These are phyloP conservation scores for Halichoeres trimaculatus DNA, from an alignment of 2,113 vertebrate species.

Conservation along the genomic window DNA sequence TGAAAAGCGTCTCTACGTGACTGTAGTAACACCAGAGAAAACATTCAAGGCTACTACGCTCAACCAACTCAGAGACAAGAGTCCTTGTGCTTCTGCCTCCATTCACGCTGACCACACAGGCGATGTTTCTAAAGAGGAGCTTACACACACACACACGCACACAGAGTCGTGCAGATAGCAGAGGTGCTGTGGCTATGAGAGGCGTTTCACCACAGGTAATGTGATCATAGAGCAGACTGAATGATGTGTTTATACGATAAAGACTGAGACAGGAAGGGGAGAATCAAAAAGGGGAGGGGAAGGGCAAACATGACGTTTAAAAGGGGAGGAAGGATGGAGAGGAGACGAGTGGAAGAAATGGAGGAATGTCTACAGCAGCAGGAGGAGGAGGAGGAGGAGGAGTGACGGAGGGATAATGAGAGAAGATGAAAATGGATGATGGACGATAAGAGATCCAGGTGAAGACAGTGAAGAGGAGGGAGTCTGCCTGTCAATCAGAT, in stretches of 20 bases:
- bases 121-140: conserved; percentile 10
- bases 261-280: conserved; percentile 49
- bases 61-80: background rate
- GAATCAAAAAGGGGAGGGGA: conserved; percentile 9
- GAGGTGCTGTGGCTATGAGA: conserved; percentile 57
- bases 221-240: conserved; percentile 57
- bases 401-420: conserved; percentile 1
- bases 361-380: conserved; percentile 25
- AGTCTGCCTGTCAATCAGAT: conserved; percentile 79
- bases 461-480: conserved; percentile 47
- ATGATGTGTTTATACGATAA: conserved; percentile 75
- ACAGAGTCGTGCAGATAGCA: conserved; percentile 33
- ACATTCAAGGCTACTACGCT: conserved; percentile 42
- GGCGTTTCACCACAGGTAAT: conserved; percentile 66
- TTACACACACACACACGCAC: background rate
- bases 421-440: conserved; percentile 52
- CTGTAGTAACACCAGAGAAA: conserved; percentile 42
- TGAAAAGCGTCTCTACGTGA: conserved; percentile 16
- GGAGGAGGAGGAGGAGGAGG: conserved; percentile 8
- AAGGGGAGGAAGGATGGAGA: background rate
- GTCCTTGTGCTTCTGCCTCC: conserved; percentile 1
- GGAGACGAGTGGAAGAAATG: conserved; percentile 26
- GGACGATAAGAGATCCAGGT: conserved; percentile 38
- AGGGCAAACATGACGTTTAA: conserved; percentile 38
- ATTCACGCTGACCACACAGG: conserved; percentile 24